Evolutionary conservation across 2,888 invertebrate genomes (phyloP).

Genomic region (Epinotia demarniana): DNA sequence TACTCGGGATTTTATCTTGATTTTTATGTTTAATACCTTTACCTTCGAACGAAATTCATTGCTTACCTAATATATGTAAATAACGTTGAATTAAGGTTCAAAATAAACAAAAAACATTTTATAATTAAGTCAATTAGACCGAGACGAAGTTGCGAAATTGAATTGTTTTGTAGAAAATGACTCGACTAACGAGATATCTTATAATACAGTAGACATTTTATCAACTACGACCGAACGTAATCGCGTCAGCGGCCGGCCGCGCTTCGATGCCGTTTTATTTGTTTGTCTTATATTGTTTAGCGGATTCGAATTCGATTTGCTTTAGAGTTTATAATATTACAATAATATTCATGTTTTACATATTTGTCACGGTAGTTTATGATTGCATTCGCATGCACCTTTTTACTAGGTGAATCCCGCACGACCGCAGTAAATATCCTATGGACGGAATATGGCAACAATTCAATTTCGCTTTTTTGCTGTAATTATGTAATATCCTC

Average conservation of each 20-base stretch:
- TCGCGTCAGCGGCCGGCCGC: constrained; percentile 12
- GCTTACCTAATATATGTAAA: constrained; percentile 14
- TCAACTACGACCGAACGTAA: constrained; percentile 14
- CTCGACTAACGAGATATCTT: constrained; percentile 9
- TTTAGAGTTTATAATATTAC: constrained; percentile 58
- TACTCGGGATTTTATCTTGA: background rate
- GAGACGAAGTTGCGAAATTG: constrained; percentile 59
- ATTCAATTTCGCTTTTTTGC: constrained; percentile 84
- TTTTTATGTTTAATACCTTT: constrained; percentile 16
- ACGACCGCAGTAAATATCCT: constrained; percentile 76
- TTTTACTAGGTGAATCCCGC: constrained; percentile 68
- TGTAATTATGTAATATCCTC: constrained; percentile 69
- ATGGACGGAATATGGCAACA: constrained; percentile 79
- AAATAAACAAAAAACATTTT: background rate
- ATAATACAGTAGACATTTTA: constrained; percentile 22
- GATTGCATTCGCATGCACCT: constrained; percentile 77
- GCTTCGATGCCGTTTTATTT: constrained; percentile 47
- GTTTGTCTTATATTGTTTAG: constrained; percentile 46
- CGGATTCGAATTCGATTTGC: constrained; percentile 57
- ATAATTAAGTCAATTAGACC: constrained; percentile 40
- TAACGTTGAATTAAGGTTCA: background rate
- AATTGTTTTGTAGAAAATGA: constrained; percentile 54
- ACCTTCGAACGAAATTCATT: constrained; percentile 34
- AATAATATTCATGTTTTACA: constrained; percentile 47
- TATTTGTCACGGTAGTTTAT: constrained; percentile 72